Evolutionary conservation across 2,888 invertebrate genomes (phyloP), one percentile per base, ranked within the genome.

Genomic region (Drosophila neotestacea): DNA sequence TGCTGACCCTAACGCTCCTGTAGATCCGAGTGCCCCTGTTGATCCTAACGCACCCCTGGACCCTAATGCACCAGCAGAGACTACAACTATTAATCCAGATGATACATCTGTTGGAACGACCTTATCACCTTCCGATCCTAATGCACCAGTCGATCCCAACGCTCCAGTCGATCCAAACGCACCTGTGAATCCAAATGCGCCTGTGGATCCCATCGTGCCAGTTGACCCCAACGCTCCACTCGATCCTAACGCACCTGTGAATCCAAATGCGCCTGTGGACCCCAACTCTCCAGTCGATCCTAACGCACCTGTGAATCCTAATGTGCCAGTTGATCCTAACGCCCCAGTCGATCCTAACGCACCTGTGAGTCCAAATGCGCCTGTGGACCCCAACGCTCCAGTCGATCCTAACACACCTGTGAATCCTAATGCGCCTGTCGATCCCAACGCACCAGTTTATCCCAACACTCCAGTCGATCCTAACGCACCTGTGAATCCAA

Each of bases 121-220:
- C 63, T 77, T 2, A 63, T 59, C 61, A 0, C 76, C 77, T 10
- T 59, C 60, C 0, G 60, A 75, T 1, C 76, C 76, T 0, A 79
- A 63, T 0, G 69, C 55, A 0, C 68, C 71, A 6, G 50, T 56
- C 0, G 56, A 56, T 28, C 56, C 56, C 0, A 56, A 46, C 1
- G 44, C 56, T 0, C 55, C 55, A 1, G 44, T 55, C 0, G 6
- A 44, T 6, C 71, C 73, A 0, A 75, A 60, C 0, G 41, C 48
- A 0, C 67, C 77, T 5, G 64, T 66, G 0, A 54, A 63, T 4
- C 77, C 59, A 7, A 52, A 38, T 39, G 50, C 32, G 7, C 52
- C 73, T 11, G 56, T 44, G 6, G 58, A 54, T 32, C 79, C 80
- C 0, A 68, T 56, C 10, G 50, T 47, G 0, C 64, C 72, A 48